Base-by-base conservation (phyloP, 37 sponge, comb jelly and placozoan genomes). In the Crambe crambe region DNA sequence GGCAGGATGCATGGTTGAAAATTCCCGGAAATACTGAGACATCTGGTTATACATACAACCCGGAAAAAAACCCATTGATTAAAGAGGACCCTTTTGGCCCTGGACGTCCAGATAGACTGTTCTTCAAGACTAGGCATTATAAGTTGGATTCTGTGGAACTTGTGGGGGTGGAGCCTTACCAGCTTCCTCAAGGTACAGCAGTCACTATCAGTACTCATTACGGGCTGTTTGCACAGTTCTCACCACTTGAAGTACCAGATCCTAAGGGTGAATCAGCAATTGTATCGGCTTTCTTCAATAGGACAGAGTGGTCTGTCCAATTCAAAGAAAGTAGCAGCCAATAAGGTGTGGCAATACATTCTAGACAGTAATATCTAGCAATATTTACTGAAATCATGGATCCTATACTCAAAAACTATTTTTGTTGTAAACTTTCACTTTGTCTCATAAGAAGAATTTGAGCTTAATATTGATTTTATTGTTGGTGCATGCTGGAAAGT, bases 1-100 rank as follows among this genome's bases (percentile, higher is more conserved):
- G 93, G 93, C 34, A 78, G 40, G 93, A 92, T 62, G 79, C 82
- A 21, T 92, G 93, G 93, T 37, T 77, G 68, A 44, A 65, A 1
- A 30, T 72, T 25, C 31, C 56, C 26, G 86, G 85, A 35, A 81
- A 80, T 20, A 56, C 73, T 2, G 54, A 64, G 21, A 47, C 66
- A 1, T 42, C 35, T 41, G 93, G 93, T 0, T 36, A 85, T 37
- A 88, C 93, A 5, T 70, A 78, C 26, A 79, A 74, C 17, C 93
- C 93, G 0, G 39, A 42, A 1, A 60, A 58, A 44, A 92, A 92
- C 75, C 67, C 86, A 21, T 80, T 92, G 17, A 81, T 92, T 72
- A 84, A 81, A 35, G 67, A 69, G 23, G 78, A 84, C 22, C 57
- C 38, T 1, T 34, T 39, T 22, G 63, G 73, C 2, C 26, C 47